Percentiles rank a stretch among this genome's conserved stretches.
These are phyloP conservation scores for Dryococelus australis DNA, from an alignment of 2,888 invertebrate species.

Conservation along the genomic window DNA sequence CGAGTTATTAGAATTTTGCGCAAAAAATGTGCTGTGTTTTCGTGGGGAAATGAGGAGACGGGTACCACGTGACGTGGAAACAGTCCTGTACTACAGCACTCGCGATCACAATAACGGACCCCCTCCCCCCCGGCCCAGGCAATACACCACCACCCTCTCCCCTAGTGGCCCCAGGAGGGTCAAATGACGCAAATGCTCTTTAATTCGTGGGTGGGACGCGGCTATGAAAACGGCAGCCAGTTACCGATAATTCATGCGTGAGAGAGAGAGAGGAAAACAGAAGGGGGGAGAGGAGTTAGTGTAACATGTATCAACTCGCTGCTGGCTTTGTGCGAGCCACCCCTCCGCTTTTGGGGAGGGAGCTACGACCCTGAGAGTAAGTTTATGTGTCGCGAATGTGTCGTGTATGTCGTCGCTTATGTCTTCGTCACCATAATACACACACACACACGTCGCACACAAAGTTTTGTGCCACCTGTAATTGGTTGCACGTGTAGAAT, in stretches of 20 bases:
- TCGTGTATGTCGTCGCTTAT: too few species aligned
- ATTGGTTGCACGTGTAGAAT: too few species aligned
- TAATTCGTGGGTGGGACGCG: slow-evolving; percentile 23
- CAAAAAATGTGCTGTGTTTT: too few species aligned
- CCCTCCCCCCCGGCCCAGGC: not conserved
- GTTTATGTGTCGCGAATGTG: too few species aligned
- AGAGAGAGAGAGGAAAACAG: not conserved
- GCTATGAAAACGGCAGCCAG: slow-evolving; percentile 23
- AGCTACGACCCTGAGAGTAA: not conserved
- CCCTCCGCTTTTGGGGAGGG: not conserved
- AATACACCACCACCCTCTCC: not conserved
- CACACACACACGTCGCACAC: too few species aligned
- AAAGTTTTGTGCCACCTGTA: too few species aligned
- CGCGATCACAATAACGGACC: not conserved
- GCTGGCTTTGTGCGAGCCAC: not conserved
- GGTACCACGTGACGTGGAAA: too few species aligned
- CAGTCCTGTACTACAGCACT: not conserved
- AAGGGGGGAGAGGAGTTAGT: not conserved
- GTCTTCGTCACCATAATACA: too few species aligned
- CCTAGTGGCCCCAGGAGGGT: not conserved
- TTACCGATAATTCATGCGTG: not conserved
- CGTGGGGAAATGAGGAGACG: too few species aligned
- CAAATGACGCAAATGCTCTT: slow-evolving; percentile 27
- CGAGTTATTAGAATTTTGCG: too few species aligned
- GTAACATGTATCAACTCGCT: not conserved